A percentile compares a stretch with the other conserved stretches of the same genome.
Evolutionary conservation across 2,113 vertebrate genomes (phyloP).

Genomic region (Microtus oregoni): DNA sequence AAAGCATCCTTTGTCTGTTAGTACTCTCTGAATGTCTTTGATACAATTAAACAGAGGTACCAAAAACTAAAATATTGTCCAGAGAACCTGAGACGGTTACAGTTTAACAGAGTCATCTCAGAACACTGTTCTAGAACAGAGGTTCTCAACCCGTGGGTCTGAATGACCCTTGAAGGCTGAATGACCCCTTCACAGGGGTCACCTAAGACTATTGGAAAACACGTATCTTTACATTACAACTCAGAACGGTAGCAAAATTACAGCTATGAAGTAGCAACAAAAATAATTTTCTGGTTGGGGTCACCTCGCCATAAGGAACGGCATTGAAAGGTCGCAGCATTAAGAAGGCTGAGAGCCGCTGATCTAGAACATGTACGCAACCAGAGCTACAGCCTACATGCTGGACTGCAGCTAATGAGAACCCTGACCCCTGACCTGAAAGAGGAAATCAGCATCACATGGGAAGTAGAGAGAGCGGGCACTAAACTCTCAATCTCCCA

Average conservation of each 20-base stretch:
- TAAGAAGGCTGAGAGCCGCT: not conserved
- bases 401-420: not conserved
- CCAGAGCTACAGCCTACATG: not conserved
- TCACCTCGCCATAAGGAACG: not conserved
- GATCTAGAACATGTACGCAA: not conserved
- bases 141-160: not conserved
- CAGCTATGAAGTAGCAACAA: not conserved
- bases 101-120: not conserved
- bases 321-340: not conserved
- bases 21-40: slow-evolving; percentile 22
- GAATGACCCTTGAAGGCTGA: not conserved
- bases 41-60: slow-evolving; percentile 1
- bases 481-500: not conserved
- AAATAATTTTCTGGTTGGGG: not conserved
- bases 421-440: not conserved
- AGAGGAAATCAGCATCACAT: slow-evolving; percentile 9
- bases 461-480: not conserved
- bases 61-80: slow-evolving; percentile 15
- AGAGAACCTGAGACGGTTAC: not conserved
- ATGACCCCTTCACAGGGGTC: not conserved
- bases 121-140: not conserved
- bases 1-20: slow-evolving; percentile 25
- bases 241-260: not conserved
- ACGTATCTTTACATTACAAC: not conserved
- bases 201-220: not conserved